These are phyloP conservation scores for Anthonomus grandis DNA, from an alignment of 1,140 invertebrate genomes.

Conservation along the genomic window DNA sequence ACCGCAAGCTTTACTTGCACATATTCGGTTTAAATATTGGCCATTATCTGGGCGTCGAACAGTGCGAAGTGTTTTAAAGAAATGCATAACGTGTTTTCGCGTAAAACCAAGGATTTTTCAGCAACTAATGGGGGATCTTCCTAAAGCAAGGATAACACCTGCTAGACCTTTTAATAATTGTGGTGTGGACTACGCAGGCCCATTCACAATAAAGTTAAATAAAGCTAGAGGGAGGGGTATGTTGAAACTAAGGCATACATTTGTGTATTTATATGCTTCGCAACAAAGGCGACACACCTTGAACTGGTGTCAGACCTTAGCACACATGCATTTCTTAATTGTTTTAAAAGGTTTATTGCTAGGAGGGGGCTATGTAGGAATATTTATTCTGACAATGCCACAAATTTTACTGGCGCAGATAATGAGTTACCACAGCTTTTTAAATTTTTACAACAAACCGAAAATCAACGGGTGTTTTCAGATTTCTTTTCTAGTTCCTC, in stretches of 20 bases:
- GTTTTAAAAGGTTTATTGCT: slow-evolving; percentile 46
- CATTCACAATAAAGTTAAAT: slow-evolving; percentile 43
- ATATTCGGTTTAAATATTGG: slow-evolving; percentile 16
- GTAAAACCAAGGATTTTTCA: slow-evolving; percentile 13
- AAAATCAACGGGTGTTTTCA: background rate
- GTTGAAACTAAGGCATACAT: slow-evolving; percentile 47
- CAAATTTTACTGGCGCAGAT: slow-evolving; percentile 27
- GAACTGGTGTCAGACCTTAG: slow-evolving; percentile 47
- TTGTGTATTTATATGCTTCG: slow-evolving; percentile 50
- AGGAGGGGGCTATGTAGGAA: slow-evolving; percentile 30
- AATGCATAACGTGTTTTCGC: slow-evolving; percentile 40
- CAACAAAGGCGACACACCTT: slow-evolving; percentile 48
- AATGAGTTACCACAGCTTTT: slow-evolving; percentile 8
- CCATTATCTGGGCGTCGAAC: slow-evolving; percentile 25
- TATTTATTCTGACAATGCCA: too few relatives aligned
- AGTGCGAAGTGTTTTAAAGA: slow-evolving; percentile 26
- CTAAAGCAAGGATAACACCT: slow-evolving; percentile 33
- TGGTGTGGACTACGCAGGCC: slow-evolving; percentile 44
- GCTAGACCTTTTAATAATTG: slow-evolving; percentile 37
- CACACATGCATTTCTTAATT: slow-evolving; percentile 46
- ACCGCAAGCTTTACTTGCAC: slow-evolving; percentile 1
- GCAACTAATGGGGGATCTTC: slow-evolving; percentile 43
- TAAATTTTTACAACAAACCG: slow-evolving; percentile 7
- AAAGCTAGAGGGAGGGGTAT: slow-evolving; percentile 29
- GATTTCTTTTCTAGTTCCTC: background rate